Base-by-base conservation (phyloP, 2,888 invertebrate genomes). In the Lissonota sp. region DNA sequence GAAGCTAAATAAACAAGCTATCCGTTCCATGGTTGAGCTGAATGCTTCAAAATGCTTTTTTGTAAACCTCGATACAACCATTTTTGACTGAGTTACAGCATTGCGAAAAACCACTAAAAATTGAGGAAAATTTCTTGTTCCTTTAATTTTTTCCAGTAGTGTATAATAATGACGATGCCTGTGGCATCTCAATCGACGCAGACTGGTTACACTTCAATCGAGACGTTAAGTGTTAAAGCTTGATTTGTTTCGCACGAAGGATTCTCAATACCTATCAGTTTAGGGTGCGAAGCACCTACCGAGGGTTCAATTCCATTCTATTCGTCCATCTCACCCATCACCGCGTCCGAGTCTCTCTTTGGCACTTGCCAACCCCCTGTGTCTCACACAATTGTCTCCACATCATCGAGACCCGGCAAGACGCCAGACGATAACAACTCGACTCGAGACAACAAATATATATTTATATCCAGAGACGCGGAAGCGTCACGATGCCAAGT, bases 181-280 rank as follows among this genome's bases (percentile, higher is more conserved):
- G 74, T 67, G 76, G 71, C 67, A 72, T 67, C 76, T 80, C 78
- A 81, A 74, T 81, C 74, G n/a, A 77, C 74, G 81, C 73, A 70
- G 64, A 74, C 66, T 55, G 70, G 53, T 58, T 70, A 58, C 66
- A 74, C 60, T 73, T 69, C 39, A 46, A 74, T 60, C 80, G 80
- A 73, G 77, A 81, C 69, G 80, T 77, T 81, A 57, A 64, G 69
- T 37, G 58, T 60, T n/a, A 78, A 74, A 81, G 77, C 60, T 78
- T 78, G 77, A 81, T 81, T 81, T 64, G 80, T 77, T 81, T 81
- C 81, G 77, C 77, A 78, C 81, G 77, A 81, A 74, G 73, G 81
- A 81, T 73, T 73, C 60, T 77, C 70, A 81, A 81, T 81, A 55
- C 73, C 77, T 64, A 74, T 74, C 77, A 66, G 81, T 77, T 74